phyloP scores from a whole-genome alignment of 2,888 invertebrate genomes.

The Dendrolimus pini region DNA sequence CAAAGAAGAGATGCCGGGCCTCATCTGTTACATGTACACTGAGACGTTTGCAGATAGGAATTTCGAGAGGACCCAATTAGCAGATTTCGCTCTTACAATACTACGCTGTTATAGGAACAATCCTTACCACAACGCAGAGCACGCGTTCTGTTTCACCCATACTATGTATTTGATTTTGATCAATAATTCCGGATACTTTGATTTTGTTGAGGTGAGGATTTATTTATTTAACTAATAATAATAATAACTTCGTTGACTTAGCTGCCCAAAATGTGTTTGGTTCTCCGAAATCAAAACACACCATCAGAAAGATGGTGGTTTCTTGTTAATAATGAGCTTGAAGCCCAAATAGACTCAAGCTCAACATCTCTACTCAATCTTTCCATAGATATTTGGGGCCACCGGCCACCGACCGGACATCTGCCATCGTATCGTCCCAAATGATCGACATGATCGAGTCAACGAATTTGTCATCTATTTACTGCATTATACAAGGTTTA shows the following conservation, averaged over 20 bases:
- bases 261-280: neutral
- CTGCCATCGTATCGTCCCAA: no score
- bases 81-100: conserved; percentile 69
- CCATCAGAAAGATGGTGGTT: no score
- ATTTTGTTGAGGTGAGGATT: conserved; percentile 57
- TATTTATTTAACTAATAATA: neutral
- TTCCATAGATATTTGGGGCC: no score
- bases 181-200: conserved; percentile 63
- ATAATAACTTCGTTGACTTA: no score
- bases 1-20: conserved; percentile 66
- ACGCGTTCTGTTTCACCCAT: conserved; percentile 79
- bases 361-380: no score
- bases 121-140: conserved; percentile 79
- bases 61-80: conserved; percentile 47
- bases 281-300: no score
- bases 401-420: no score
- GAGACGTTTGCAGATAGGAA: conserved; percentile 58
- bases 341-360: no score
- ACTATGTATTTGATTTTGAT: conserved; percentile 75
- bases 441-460: no score
- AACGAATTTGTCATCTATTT: no score
- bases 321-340: no score
- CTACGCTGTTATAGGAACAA: conserved; percentile 66
- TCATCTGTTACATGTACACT: conserved; percentile 69
- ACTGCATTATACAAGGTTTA: no score